A percentile compares a stretch with the other conserved stretches of the same genome.
Evolutionary conservation across 2,888 invertebrate species (phyloP).

Genomic region (Idaea straminata): DNA sequence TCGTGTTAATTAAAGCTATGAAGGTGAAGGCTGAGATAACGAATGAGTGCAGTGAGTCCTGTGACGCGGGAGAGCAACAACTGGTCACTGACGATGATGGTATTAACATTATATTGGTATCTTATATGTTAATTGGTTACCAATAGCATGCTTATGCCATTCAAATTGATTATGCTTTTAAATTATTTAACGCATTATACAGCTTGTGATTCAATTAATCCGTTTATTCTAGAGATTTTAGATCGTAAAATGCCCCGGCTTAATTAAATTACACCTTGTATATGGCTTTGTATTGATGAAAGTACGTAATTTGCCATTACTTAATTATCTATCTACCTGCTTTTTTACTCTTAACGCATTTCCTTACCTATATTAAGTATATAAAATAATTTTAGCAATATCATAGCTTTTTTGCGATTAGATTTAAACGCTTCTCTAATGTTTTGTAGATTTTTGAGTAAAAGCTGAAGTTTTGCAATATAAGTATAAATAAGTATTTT

Average conservation of each 20-base stretch:
- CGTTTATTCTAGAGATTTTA: neutral
- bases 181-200: neutral
- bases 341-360: neutral
- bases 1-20: slow-evolving; percentile 73
- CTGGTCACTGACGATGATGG: slow-evolving; percentile 60
- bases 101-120: slow-evolving; percentile 43
- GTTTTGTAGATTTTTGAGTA: neutral
- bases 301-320: neutral
- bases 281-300: neutral
- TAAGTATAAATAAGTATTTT: neutral
- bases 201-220: neutral
- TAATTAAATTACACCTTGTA: neutral
- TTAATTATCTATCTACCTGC: neutral
- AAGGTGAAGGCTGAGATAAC: slow-evolving; percentile 68
- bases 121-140: slow-evolving; percentile 21
- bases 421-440: neutral
- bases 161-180: neutral
- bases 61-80: slow-evolving; percentile 50
- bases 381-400: neutral
- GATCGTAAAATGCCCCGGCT: neutral
- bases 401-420: neutral
- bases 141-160: slow-evolving; percentile 3
- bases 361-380: neutral
- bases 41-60: slow-evolving; percentile 53
- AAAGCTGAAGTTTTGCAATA: neutral